Base-by-base conservation (phyloP, 2,797 vertebrate genomes). In the Valencia hispanica region DNA sequence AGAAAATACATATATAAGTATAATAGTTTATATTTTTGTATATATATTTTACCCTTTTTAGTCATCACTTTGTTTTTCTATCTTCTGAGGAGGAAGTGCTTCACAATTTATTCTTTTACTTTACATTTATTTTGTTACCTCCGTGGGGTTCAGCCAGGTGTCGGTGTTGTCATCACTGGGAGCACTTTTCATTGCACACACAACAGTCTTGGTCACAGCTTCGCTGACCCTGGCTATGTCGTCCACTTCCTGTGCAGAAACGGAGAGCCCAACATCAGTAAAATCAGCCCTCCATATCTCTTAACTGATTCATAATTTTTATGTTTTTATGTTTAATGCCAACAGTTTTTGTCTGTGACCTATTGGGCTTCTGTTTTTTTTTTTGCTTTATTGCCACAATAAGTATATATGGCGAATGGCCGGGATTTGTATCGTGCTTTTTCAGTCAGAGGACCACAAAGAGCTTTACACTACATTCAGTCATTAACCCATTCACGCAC, bases 111-210 rank as follows among this genome's bases (percentile, higher is more conserved):
- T 30, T 27, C 14, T 14, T 57, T 8, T 4, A 4, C 43, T 41
- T 66, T 41, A 6, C 39, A 43, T 8, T 65, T 48, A 1, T 47
- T 66, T 18, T 27, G 2, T 12, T 88, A 99, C 98, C 97, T 99
- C 98, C 0, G 98, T 99, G 75, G 98, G 97, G 88, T 99, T 99
- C 79, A 99, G 94, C 98, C 98, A 99, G 79, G 86, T 51, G 71
- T 94, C 94, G 1, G 81, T 27, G 79, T 94, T 94, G 79, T 93
- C 86, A 0, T 93, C 89, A 14, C 94, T 89, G 39, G 94, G 94
- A 27, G 93, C 88, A 1, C 93, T 93, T 90, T 99, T 99, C 79
- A 99, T 77, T 10, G 97, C 96, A 7, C 96, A 97, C 25, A 99
- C 96, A 0, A 99, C 84, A 7, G 88, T 92, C 79, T 95, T 97